Evolutionary conservation across 2,113 vertebrate genomes (phyloP).

Genomic region (Anolis carolinensis): DNA sequence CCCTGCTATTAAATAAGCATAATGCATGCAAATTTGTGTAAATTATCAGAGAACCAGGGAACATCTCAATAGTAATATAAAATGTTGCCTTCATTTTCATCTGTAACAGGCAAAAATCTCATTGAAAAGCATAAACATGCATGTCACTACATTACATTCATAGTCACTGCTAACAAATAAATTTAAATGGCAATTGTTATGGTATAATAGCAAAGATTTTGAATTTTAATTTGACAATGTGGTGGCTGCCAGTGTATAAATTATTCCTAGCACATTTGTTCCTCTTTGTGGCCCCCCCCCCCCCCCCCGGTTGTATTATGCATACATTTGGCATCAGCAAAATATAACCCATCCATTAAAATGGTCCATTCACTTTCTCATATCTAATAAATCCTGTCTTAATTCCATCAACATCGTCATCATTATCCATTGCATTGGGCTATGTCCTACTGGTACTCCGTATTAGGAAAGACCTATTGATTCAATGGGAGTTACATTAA

Average conservation of each 20-base stretch:
- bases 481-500: too few species aligned
- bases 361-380: not conserved
- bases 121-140: constrained; percentile 23
- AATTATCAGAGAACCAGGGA: constrained; percentile 13
- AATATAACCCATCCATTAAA: not conserved
- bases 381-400: not conserved
- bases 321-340: not conserved
- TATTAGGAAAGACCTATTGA: too few species aligned
- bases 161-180: constrained; percentile 5
- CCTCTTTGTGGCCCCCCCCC: constrained; percentile 7
- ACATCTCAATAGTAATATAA: not conserved
- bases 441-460: too few species aligned
- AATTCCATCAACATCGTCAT: not conserved
- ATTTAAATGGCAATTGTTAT: constrained; percentile 19
- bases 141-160: constrained; percentile 1
- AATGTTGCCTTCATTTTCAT: not conserved
- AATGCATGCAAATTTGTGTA: constrained; percentile 23
- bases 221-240: not conserved
- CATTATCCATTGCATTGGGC: too few species aligned
- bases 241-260: not conserved
- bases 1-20: not conserved
- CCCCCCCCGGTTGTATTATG: not conserved
- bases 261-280: constrained; percentile 1
- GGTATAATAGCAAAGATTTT: not conserved
- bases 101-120: constrained; percentile 5